Base-by-base conservation (phyloP, 2,888 invertebrate species). In the Spisula subtruncata region DNA sequence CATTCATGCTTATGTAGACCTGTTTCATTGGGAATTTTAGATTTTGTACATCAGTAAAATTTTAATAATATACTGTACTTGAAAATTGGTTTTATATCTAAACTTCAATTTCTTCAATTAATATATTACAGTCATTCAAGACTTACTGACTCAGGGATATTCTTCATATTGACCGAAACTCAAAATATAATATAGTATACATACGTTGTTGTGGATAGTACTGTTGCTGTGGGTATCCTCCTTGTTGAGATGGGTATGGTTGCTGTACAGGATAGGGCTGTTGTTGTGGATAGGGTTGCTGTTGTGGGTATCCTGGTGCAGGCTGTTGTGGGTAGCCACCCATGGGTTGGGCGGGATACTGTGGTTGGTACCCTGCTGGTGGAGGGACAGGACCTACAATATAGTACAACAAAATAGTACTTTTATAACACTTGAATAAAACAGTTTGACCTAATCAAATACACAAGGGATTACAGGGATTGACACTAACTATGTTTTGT, bases 211-310 rank as follows among this genome's bases (percentile, higher is more conserved):
- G 87, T 35, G 14, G 83, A 87, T 81, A 87, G 56, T 86, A 71
- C 56, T 35, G 87, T 41, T 87, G 91, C 85, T 88, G 90, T 0
- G 90, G 92, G 86, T 94, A 93, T 10, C 90, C 92, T 32, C 86
- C 90, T 25, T 85, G 89, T 82, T 94, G 94, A 51, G 92, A 92
- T 71, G 92, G 92, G 81, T 93, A 93, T 4, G 86, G 86, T 66
- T 92, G 94, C 79, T 93, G 93, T 71, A 92, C 93, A 0, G 92
- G 93, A 83, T 93, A 93, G 4, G 88, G 87, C 29, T 88, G 86
- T 10, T 81, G 82, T 14, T 29, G 12, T 12, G 92, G 93, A 87
- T 93, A 93, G 25, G 87, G 90, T 48, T 90, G 86, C 81, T 92
- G 92, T 81, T 92, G 93, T 66, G 90, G 90, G 88, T 92, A 92